phyloP scores from a whole-genome alignment of 2,888 invertebrate species.

The Athetis lepigone region DNA sequence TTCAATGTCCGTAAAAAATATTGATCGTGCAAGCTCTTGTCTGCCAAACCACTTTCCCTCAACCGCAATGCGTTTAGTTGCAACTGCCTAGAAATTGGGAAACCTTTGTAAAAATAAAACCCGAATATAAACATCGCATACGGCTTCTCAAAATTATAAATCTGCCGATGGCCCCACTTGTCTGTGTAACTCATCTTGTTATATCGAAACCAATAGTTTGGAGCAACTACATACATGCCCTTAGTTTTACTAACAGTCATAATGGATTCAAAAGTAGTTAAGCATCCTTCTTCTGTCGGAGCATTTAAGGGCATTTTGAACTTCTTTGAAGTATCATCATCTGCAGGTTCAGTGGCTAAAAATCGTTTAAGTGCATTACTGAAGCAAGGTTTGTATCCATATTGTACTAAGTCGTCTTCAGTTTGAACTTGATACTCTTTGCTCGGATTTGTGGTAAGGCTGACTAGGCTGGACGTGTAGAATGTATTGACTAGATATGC shows the following conservation, averaged over 20 bases:
- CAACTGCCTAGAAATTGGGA: too few species aligned
- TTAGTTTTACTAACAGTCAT: slow-evolving; percentile 34
- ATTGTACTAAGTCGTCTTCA: slow-evolving; percentile 65
- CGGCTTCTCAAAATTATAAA: too few species aligned
- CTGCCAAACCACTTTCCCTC: too few species aligned
- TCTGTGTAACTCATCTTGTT: too few species aligned
- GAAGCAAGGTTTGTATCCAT: slow-evolving; percentile 73
- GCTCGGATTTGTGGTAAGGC: slow-evolving; percentile 69
- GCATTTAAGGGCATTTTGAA: not conserved
- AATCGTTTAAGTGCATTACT: slow-evolving; percentile 64
- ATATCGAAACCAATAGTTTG: slow-evolving; percentile 43
- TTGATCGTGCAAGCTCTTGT: too few species aligned
- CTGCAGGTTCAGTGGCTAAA: slow-evolving; percentile 34
- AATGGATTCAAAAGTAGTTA: slow-evolving; percentile 28
- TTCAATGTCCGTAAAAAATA: too few species aligned
- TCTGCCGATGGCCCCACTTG: too few species aligned
- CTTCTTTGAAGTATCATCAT: not conserved
- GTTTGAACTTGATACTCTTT: slow-evolving; percentile 71
- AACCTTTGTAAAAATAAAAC: too few species aligned
- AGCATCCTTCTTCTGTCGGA: slow-evolving; percentile 41
- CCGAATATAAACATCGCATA: too few species aligned
- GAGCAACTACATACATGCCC: slow-evolving; percentile 40
- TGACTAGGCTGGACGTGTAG: slow-evolving; percentile 73
- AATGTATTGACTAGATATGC: slow-evolving; percentile 70
- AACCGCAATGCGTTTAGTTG: too few species aligned